Evolutionary conservation across 1,140 invertebrate genomes (phyloP).

Genomic region (Trachymyrmex cornetzi): DNA sequence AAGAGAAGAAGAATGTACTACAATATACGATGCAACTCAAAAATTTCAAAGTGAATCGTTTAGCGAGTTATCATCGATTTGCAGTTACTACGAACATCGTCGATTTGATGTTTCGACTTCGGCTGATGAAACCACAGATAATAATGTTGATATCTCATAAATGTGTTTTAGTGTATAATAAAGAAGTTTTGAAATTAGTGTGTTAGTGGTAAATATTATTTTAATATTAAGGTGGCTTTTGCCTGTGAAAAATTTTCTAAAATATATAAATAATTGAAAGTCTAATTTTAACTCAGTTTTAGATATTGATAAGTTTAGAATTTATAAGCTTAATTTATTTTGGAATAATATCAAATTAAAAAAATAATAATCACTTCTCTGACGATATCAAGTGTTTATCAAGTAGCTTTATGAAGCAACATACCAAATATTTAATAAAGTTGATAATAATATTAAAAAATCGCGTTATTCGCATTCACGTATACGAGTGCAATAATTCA

Average conservation of each 20-base stretch:
- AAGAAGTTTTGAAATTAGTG: not conserved
- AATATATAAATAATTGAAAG: not conserved
- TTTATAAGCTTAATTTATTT: not conserved
- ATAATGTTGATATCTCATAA: slow-evolving; percentile 47
- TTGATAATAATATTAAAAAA: slow-evolving; percentile 17
- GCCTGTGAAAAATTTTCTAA: not conserved
- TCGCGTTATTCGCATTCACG: not conserved
- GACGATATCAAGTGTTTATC: not conserved
- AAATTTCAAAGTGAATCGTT: slow-evolving; percentile 45
- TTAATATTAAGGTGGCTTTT: not conserved
- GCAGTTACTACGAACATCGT: slow-evolving; percentile 21
- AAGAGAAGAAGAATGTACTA: not conserved
- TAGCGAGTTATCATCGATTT: slow-evolving; percentile 44
- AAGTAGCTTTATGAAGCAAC: not conserved
- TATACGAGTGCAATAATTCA: slow-evolving; percentile 5
- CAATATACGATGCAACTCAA: not conserved
- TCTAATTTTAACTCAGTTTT: not conserved
- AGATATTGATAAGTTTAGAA: not conserved
- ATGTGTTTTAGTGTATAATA: not conserved
- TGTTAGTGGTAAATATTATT: not conserved
- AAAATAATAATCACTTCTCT: not conserved
- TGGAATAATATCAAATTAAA: not conserved
- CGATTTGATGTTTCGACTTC: slow-evolving; percentile 53
- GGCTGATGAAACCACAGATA: slow-evolving; percentile 70
- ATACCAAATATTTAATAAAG: slow-evolving; percentile 26